Conservation (phyloP, 2,797 vertebrate genomes). For the Amblyraja radiata region DNA sequence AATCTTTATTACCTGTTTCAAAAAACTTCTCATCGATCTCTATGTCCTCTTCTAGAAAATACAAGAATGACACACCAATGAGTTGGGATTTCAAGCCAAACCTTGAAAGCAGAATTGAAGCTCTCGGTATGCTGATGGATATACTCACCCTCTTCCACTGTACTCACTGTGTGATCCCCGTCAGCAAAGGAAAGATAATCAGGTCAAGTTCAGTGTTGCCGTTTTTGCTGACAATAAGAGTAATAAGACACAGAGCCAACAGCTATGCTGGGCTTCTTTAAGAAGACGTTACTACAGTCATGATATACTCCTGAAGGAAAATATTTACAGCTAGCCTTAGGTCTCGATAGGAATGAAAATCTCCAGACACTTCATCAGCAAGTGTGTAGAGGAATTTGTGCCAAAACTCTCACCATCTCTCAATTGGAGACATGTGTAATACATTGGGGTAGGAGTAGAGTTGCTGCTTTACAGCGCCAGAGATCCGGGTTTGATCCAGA, state of each 20-base stretch:
- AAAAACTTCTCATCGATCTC: slow-evolving; percentile 82
- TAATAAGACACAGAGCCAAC: background rate
- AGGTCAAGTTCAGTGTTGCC: slow-evolving; percentile 40
- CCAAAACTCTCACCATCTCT: too few species aligned
- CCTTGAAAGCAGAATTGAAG: slow-evolving; percentile 32
- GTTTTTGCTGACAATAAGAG: background rate
- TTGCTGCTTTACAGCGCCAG: too few species aligned
- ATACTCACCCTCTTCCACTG: slow-evolving; percentile 85
- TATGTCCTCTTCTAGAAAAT: slow-evolving; percentile 73
- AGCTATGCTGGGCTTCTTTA: background rate
- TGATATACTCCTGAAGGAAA: background rate
- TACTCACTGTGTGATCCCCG: slow-evolving; percentile 66
- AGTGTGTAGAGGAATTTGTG: too few species aligned
- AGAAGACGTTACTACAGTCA: too few species aligned
- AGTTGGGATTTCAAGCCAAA: slow-evolving; percentile 12
- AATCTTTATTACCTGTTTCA: slow-evolving; percentile 77
- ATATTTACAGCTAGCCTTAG: background rate
- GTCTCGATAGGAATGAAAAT: background rate
- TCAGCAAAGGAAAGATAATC: slow-evolving; percentile 48
- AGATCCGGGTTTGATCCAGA: too few species aligned
- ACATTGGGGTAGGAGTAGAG: too few species aligned
- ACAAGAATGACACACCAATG: slow-evolving; percentile 38
- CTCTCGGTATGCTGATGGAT: background rate
- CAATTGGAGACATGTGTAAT: too few species aligned
- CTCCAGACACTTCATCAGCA: background rate